A percentile compares a stretch with the other conserved stretches of the same genome.
Evolutionary conservation across 1,140 invertebrate species (phyloP).

Genomic region (Heliconius hermathena): DNA sequence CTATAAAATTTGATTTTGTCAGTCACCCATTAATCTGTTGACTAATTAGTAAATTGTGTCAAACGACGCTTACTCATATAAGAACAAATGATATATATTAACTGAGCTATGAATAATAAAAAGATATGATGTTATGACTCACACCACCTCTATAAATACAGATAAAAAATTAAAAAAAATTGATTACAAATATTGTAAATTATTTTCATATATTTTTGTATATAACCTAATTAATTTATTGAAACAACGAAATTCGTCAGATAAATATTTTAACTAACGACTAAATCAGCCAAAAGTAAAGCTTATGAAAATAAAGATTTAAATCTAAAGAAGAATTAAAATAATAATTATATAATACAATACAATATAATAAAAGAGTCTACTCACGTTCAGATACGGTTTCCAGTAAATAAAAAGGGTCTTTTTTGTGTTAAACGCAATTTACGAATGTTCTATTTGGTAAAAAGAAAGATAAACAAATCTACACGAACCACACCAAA

Average conservation of each 20-base stretch:
- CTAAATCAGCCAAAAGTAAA: too few relatives aligned
- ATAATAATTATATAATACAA: too few relatives aligned
- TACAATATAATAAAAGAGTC: neutral
- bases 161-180: neutral
- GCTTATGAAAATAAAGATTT: too few relatives aligned
- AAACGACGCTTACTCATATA: neutral
- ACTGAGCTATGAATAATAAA: neutral
- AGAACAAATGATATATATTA: neutral
- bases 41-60: neutral
- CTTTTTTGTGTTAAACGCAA: neutral
- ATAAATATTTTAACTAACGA: too few relatives aligned
- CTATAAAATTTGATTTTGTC: neutral
- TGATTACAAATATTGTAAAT: neutral
- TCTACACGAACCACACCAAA: conserved; percentile 1
- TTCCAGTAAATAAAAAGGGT: neutral
- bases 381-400: neutral
- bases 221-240: too few relatives aligned
- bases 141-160: neutral
- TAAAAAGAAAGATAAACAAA: conserved; percentile 8
- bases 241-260: too few relatives aligned
- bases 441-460: conserved; percentile 19
- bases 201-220: neutral
- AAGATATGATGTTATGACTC: neutral
- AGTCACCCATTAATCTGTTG: neutral
- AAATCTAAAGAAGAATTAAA: too few relatives aligned